phyloP scores from a whole-genome alignment of 2,113 vertebrate species.

The Fulica atra region DNA sequence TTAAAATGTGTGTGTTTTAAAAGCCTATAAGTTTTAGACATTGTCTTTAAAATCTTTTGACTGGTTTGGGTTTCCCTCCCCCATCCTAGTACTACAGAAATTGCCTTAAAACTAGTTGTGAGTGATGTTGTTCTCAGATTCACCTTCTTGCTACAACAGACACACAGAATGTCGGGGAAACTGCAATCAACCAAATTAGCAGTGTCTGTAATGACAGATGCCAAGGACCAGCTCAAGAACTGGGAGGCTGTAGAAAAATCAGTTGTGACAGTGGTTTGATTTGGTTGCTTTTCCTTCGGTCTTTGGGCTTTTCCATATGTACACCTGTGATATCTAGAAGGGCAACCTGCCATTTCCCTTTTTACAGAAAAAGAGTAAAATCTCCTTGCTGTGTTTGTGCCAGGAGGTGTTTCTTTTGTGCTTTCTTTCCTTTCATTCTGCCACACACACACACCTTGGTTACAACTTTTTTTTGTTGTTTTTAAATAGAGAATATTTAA shows the following conservation, averaged over 20 bases:
- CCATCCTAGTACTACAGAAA: not conserved
- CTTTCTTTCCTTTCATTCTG: not conserved
- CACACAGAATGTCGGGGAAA: not conserved
- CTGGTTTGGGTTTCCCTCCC: rapidly evolving
- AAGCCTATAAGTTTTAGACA: not conserved
- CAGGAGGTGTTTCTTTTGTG: not conserved
- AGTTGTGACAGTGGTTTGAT: not conserved
- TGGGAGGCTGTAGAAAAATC: not conserved
- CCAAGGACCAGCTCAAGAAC: not conserved
- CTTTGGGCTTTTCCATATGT: not conserved
- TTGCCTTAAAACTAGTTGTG: not conserved
- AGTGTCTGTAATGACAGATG: not conserved
- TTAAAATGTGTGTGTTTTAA: not conserved
- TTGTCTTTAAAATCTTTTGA: not conserved
- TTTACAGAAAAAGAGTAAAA: not conserved
- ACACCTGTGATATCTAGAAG: not conserved
- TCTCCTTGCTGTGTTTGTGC: not conserved
- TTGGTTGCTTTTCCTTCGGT: not conserved
- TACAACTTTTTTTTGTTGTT: not conserved
- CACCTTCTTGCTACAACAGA: not conserved
- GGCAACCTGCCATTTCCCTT: not conserved
- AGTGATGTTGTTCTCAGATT: not conserved
- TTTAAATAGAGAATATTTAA: not conserved
- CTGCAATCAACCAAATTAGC: not conserved
- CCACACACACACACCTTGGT: rapidly evolving